Percentiles rank a stretch among this genome's conserved stretches.
phyloP scores from a whole-genome alignment of 1,140 invertebrate species.

The Vollenhovia emeryi region DNA sequence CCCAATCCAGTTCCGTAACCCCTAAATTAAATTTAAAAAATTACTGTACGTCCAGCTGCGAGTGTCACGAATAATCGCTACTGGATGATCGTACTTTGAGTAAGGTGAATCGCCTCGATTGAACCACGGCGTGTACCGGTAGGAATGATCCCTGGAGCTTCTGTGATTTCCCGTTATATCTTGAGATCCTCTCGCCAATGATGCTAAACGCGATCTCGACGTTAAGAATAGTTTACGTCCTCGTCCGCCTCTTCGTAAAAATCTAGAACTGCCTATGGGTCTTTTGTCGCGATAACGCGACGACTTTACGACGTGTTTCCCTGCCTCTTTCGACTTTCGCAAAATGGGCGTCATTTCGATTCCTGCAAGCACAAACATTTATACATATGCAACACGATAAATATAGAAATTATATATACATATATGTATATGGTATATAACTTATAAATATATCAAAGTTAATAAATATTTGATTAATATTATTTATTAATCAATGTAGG shows the following conservation, averaged over 20 bases:
- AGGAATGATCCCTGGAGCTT: slow-evolving; percentile 79
- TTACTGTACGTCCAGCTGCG: not conserved
- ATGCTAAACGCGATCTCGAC: slow-evolving; percentile 83
- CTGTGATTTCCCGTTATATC: slow-evolving; percentile 76
- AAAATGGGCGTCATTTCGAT: slow-evolving; percentile 96
- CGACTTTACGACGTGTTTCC: slow-evolving; percentile 86
- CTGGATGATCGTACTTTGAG: slow-evolving; percentile 76
- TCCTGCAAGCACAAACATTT: slow-evolving; percentile 70
- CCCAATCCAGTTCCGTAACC: slow-evolving; percentile 81
- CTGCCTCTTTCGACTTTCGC: slow-evolving; percentile 94
- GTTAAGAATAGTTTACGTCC: slow-evolving; percentile 83
- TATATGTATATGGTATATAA: too few species aligned
- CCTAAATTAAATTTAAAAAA: slow-evolving; percentile 64
- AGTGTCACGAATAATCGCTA: not conserved
- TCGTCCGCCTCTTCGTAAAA: slow-evolving; percentile 85
- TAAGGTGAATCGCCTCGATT: slow-evolving; percentile 81
- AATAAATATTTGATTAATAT: not conserved
- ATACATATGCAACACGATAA: too few species aligned
- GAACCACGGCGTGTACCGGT: slow-evolving; percentile 81
- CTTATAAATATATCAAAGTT: not conserved
- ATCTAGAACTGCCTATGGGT: slow-evolving; percentile 86
- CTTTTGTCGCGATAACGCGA: slow-evolving; percentile 85
- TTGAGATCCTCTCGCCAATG: slow-evolving; percentile 81
- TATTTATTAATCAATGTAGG: slow-evolving; percentile 1
- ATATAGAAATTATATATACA: not conserved